Evolutionary conservation across 2,888 invertebrate genomes (phyloP), one percentile per base, ranked within the genome.

Genomic region (Sclerodermus sp.): DNA sequence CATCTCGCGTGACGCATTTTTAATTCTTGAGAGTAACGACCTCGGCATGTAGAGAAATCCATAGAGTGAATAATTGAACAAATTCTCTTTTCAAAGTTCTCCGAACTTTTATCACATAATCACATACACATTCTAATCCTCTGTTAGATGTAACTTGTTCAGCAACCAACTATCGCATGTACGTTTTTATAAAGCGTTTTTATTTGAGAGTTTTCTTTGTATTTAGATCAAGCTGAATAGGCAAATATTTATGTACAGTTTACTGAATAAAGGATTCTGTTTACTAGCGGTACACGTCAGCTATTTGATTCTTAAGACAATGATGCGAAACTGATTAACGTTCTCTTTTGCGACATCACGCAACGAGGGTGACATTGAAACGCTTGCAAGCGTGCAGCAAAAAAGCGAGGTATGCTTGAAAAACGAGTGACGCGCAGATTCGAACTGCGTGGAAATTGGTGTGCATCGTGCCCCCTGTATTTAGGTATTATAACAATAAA

Each of bases 401-500:
- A 56, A 58, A 63, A 63, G 60, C 55, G 57, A 54, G 58, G 47
- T 14, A 40, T 49, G 40, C 39, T 43, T 53, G 49, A 56, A 51
- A 56, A 61, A 57, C 54, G 51, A 54, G 55, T 59, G 57, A 57
- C 52, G 54, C 53, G 45, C 49, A 41, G 53, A 55, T 45, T 55
- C 49, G 57, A 52, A 51, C 47, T 52, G 56, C 51, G 58, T 37
- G 51, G 43, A 52, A 57, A 63, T 63, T 60, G 66, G 60, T 65
- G 57, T 63, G 63, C 67, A 67, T 59, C 71, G 73, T 72, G 68
- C 68, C 34, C 70, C 70, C 68, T 71, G 68, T 73, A 72, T 73
- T 73, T 71, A 74, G 73, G 66, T 76, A 74, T 75, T 71, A 72
- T 74, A 74, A 71, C 70, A 63, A 66, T 62, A 70, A 70, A 70